Evolutionary conservation across 2,888 invertebrate species (phyloP), one percentile per base, ranked within the genome.

Genomic region (Drosophila mimetica): DNA sequence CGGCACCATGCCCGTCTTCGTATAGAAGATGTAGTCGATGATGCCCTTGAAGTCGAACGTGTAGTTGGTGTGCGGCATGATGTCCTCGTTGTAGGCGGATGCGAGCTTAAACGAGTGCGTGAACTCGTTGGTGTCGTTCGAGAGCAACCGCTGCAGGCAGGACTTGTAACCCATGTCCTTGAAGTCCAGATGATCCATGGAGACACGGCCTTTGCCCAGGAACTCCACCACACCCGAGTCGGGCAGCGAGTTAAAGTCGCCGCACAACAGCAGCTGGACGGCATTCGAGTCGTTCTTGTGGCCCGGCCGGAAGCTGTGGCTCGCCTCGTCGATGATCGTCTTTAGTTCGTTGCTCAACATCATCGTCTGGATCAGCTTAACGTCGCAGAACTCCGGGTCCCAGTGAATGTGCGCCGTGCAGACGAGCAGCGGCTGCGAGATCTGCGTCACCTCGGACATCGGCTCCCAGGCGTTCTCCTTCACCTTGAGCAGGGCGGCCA

Each of bases 311-410:
- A 96, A 94, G 82, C 95, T 95, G 86, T 96, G 95, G 74, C 96
- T 95, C 34, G 96, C 96, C 91, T 97, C 97, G 89, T 98, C 97
- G 74, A 97, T 93, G 74, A 98, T 97, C 71, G 94, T 94, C 89
- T 96, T 95, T 82, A 99, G 93, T 92, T 99, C 99, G 91, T 97
- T 96, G 93, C 98, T 96, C 79, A 99, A 93, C 98, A 99, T 99
- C 97, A 99, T 98, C 34, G 98, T 98, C 93, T 99, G 99, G 77
- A 99, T 98, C 47, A 99, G 94, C 92, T 99, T 99, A 48, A 99
- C 99, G 93, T 99, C 99, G 92, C 99, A 98, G 93, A 96, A 99
- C 93, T 99, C 99, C 0, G 99, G 99, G 93, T 99, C 99, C 99
- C 99, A 99, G 92, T 99, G 99, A 86, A 99, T 98, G 93, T 99